Evolutionary conservation across 1,140 invertebrate genomes (phyloP).

Genomic region (Drosophila setifemur): DNA sequence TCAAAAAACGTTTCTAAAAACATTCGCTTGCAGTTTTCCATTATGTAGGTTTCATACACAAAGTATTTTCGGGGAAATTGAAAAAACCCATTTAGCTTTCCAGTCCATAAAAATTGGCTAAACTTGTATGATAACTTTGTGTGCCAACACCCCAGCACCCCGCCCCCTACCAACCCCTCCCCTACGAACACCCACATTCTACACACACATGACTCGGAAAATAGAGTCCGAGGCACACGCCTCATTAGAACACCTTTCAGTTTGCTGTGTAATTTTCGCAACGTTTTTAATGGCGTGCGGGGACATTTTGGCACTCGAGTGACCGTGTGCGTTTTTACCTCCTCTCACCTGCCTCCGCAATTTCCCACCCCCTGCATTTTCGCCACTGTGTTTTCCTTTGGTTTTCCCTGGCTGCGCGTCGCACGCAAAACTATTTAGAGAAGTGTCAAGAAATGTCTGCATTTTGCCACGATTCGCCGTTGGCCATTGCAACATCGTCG

Average conservation of each 20-base stretch:
- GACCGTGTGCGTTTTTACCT: conserved; percentile 62
- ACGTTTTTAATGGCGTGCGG: conserved; percentile 80
- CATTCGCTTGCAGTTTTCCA: too few species aligned
- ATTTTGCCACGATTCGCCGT: conserved; percentile 53
- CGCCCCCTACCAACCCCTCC: conserved; percentile 8
- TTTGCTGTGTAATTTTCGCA: conserved; percentile 78
- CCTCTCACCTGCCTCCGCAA: neutral
- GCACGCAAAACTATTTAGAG: conserved; percentile 80
- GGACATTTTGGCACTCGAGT: conserved; percentile 78
- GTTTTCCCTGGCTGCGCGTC: conserved; percentile 37
- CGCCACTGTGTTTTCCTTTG: conserved; percentile 19
- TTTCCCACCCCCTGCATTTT: neutral
- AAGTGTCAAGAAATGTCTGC: conserved; percentile 81
- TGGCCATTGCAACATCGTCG: conserved; percentile 61
- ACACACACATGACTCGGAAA: conserved; percentile 6
- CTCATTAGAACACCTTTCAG: conserved; percentile 80
- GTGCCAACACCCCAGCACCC: neutral
- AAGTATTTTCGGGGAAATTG: conserved; percentile 12
- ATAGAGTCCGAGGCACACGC: conserved; percentile 67
- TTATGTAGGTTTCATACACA: too few species aligned
- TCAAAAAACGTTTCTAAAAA: too few species aligned
- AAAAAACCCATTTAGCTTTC: conserved; percentile 27
- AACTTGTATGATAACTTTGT: conserved; percentile 33
- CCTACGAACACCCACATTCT: conserved; percentile 16
- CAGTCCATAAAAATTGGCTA: conserved; percentile 28